Evolutionary conservation across 2,797 vertebrate genomes (phyloP).

Genomic region (Phalloptychus januarius): DNA sequence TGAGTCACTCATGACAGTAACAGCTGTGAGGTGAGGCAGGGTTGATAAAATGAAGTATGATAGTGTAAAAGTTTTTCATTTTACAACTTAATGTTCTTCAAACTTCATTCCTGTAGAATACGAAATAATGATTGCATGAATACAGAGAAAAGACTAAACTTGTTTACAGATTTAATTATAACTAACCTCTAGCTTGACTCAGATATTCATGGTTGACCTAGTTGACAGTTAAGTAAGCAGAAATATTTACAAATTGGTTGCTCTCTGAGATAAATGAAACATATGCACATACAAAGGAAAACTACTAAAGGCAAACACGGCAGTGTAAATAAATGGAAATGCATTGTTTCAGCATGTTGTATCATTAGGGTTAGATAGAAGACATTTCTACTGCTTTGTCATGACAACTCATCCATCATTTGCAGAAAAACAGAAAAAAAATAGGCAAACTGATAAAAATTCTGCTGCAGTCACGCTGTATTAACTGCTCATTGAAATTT

Average conservation of each 20-base stretch:
- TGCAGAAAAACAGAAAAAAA: slow-evolving; percentile 5
- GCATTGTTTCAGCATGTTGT: background rate
- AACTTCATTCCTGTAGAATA: background rate
- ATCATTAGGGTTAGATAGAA: too few species aligned
- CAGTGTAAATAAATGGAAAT: background rate
- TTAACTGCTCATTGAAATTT: background rate
- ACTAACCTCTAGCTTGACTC: background rate
- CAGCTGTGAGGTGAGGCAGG: slow-evolving; percentile 18
- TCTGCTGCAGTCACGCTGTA: background rate
- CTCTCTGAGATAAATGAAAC: background rate
- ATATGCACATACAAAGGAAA: background rate
- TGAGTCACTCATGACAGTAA: background rate
- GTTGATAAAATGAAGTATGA: background rate
- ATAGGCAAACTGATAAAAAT: slow-evolving; percentile 1
- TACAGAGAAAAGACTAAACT: background rate
- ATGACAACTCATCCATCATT: slow-evolving; percentile 1
- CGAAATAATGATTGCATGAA: background rate
- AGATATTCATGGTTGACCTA: background rate
- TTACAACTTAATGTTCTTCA: slow-evolving; percentile 4
- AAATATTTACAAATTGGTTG: background rate
- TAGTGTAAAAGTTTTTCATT: slow-evolving; percentile 4
- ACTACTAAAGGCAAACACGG: background rate
- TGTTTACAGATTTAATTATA: background rate
- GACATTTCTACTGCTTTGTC: slow-evolving; percentile 1
- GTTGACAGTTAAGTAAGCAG: slow-evolving; percentile 12